These are phyloP conservation scores for Calyptommatus sinebrachiatus DNA, from an alignment of 2,113 vertebrate species.

Conservation along the genomic window DNA sequence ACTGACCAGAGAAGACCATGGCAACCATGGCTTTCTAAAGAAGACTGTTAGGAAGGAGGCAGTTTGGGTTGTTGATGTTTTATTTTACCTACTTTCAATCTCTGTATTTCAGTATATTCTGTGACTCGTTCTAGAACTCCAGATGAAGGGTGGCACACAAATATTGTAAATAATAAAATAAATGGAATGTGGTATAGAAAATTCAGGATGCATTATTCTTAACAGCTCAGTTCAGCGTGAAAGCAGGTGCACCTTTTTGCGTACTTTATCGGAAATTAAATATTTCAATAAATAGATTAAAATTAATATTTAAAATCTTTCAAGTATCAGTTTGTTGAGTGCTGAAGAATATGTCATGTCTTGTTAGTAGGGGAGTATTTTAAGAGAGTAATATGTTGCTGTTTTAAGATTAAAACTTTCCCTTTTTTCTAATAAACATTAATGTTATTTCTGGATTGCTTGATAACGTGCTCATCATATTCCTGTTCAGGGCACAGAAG, in stretches of 20 bases:
- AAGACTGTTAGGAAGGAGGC: too few species aligned
- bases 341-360: constrained; percentile 22
- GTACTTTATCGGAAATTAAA: not conserved
- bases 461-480: constrained; percentile 38
- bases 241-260: not conserved
- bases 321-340: constrained; percentile 55
- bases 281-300: constrained; percentile 46
- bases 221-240: too few species aligned
- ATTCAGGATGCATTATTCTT: not conserved
- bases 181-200: not conserved
- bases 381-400: constrained; percentile 37
- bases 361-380: not conserved
- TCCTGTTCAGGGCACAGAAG: constrained; percentile 40
- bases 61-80: too few species aligned
- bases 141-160: too few species aligned
- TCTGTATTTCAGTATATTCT: too few species aligned
- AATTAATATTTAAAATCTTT: constrained; percentile 24
- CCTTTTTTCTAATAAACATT: constrained; percentile 21
- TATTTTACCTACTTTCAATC: too few species aligned
- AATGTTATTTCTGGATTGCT: constrained; percentile 30
- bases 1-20: too few species aligned
- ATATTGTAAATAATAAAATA: too few species aligned
- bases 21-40: too few species aligned
- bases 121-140: too few species aligned
- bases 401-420: constrained; percentile 34